Conservation (phyloP, 2,797 vertebrate genomes). For the Zenarchopterus dispar region DNA sequence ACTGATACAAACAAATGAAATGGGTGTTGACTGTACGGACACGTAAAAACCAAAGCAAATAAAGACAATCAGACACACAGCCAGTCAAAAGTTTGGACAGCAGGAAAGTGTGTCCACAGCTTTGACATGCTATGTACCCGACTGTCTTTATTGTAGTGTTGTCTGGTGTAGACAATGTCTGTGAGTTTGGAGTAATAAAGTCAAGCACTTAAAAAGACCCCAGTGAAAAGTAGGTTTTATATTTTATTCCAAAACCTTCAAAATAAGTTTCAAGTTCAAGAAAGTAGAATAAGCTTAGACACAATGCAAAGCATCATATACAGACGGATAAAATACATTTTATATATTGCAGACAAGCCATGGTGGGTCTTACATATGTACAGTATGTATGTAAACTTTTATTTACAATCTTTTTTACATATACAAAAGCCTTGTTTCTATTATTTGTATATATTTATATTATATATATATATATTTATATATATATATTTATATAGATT, state of each 20-base stretch:
- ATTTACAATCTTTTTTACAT: constrained; percentile 99
- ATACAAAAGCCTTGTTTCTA: constrained; percentile 92
- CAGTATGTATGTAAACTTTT: constrained; percentile 95
- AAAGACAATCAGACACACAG: too few species aligned
- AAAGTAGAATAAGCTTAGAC: constrained; percentile 95
- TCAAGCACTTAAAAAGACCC: constrained; percentile 29
- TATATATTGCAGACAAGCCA: constrained; percentile 98
- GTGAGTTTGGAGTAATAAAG: neutral
- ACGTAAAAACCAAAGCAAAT: too few species aligned
- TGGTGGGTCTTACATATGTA: constrained; percentile 97
- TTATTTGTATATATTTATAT: constrained; percentile 86
- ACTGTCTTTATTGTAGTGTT: too few species aligned
- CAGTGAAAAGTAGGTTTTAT: constrained; percentile 85
- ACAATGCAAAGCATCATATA: constrained; percentile 99
- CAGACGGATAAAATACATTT: constrained; percentile 99
- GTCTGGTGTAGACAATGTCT: neutral
- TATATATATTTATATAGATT: constrained; percentile 74
- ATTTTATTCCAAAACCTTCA: constrained; percentile 99
- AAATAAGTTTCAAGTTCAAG: constrained; percentile 99
- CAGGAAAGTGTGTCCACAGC: too few species aligned
- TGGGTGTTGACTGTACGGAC: too few species aligned
- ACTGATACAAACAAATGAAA: too few species aligned
- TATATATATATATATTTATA: constrained; percentile 73
- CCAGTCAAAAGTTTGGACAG: too few species aligned
- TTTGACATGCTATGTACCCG: too few species aligned